A percentile compares a stretch with the other conserved stretches of the same genome.
phyloP scores from a whole-genome alignment of 2,888 invertebrate species.

The Nemotelus nigrinus region DNA sequence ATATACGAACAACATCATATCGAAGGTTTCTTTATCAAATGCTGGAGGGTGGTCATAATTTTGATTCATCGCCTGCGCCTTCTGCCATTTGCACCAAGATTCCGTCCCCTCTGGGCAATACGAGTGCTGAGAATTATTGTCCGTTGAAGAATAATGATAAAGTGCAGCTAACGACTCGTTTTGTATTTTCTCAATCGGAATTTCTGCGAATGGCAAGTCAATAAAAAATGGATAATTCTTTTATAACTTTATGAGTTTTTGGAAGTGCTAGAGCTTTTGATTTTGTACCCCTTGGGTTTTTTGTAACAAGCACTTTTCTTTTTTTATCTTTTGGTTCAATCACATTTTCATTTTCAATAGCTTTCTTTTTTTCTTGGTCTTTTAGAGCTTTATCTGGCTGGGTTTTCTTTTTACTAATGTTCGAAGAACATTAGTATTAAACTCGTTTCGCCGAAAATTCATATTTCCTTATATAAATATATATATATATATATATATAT shows the following conservation, averaged over 20 bases:
- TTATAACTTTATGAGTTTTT: constrained; percentile 11
- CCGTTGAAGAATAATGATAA: constrained; percentile 9
- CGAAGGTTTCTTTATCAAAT: constrained; percentile 5
- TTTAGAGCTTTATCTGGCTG: constrained; percentile 18
- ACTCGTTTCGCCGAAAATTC: too few relatives aligned
- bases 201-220: constrained; percentile 5
- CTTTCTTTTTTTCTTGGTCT: constrained; percentile 8
- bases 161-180: neutral
- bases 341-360: constrained; percentile 1
- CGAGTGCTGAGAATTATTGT: constrained; percentile 3
- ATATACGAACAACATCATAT: neutral
- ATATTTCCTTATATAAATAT: too few relatives aligned
- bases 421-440: too few relatives aligned
- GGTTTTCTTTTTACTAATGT: constrained; percentile 3
- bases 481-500: too few relatives aligned
- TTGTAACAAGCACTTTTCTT: too few relatives aligned
- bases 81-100: constrained; percentile 13
- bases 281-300: too few relatives aligned
- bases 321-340: constrained; percentile 10
- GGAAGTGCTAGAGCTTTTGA: neutral
- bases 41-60: neutral
- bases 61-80: constrained; percentile 16
- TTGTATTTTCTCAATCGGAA: neutral
- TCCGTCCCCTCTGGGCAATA: neutral
- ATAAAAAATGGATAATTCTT: constrained; percentile 4